Base-by-base conservation (phyloP, 2,113 vertebrate species). In the Anguilla japonica region DNA sequence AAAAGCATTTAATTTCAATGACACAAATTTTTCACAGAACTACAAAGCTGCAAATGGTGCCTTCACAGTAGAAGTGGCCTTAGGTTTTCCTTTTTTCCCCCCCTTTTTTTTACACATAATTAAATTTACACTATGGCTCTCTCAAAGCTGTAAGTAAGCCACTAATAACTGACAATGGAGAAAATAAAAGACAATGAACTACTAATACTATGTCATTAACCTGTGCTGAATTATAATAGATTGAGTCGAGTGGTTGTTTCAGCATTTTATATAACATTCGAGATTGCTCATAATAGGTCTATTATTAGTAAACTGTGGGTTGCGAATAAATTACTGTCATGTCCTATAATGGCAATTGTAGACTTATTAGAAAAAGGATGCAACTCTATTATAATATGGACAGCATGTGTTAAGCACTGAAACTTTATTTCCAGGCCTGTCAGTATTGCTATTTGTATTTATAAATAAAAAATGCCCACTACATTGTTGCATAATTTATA, bases 1-100 rank as follows among this genome's bases (percentile, higher is more conserved):
- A 89, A 95, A 96, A 95, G 95, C 95, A 96, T 96, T 96, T 97
- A 95, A 97, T 97, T 97, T 95, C 95, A 96, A 94, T 95, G 95
- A 95, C 95, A 96, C 94, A 95, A 90, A 95, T 95, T 95, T 96
- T 92, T 92, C 90, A 95, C 93, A 92, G 91, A 95, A 94, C 92
- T 95, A 92, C 90, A 94, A 87, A 95, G 94, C 92, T 94, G 93
- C 90, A 94, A 87, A 96, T 85, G 96, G 95, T 93, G 90, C 93
- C 94, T 96, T 90, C 93, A 95, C 93, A 93, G 93, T 94, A 94
- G 96, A 96, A 94, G 91, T 95, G 95, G 95, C 95, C 95, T 94
- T 94, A 93, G 95, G 95, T 97, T 96, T 94, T 96, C 16, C 81
- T 6, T 53, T 40, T 46, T 26, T 71, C 18, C n/a, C n/a, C n/a